Evolutionary conservation across 92 coral and sea anemone genomes (phyloP), one percentile per base, ranked within the genome.

Genomic region (Palythoa grandis): DNA sequence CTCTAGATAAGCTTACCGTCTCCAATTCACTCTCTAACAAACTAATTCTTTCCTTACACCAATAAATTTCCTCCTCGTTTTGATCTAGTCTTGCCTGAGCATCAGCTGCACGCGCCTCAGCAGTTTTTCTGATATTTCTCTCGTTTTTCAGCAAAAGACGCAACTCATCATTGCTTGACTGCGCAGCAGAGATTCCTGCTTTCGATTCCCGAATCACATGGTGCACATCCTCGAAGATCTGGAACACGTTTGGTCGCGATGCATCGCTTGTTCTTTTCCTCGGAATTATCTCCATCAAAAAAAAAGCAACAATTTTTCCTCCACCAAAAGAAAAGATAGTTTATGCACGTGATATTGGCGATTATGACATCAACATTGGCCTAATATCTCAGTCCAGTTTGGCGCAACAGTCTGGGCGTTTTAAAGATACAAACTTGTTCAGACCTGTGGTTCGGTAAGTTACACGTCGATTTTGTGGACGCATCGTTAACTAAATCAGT

Each of bases 281-380:
- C 60, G 85, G 85, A 68, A 80, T 80, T 11, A 80, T 80, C 61
- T 80, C 85, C 85, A 80, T 80, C 2, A 80, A 5, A 25, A n/a
- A 50, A 47, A 56, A 11, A 0, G 4, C 20, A 19, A 24, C 17
- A 43, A 56, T 5, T 47, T 39, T 12, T 14, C 11, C 16, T 60
- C 10, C 40, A 39, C 23, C 20, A 5, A 1, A 14, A 14, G 63
- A 19, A 78, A 20, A 16, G 24, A 19, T 35, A 4, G 17, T 50
- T 70, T 16, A 29, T 54, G 65, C 61, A 24, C 19, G 22, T 61
- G 43, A 23, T 24, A n/a, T 3, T 4, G 35, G 2, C 53, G 3
- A 78, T 78, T 78, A 58, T 78, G 83, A 78, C 83, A 78, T 78
- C 83, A 57, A 11, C 52, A 77, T 17, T 13, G 38, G 56, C 5